A percentile compares a stretch with the other conserved stretches of the same genome.
Evolutionary conservation across 2,797 vertebrate genomes (phyloP).

Genomic region (Phalloptychus januarius): DNA sequence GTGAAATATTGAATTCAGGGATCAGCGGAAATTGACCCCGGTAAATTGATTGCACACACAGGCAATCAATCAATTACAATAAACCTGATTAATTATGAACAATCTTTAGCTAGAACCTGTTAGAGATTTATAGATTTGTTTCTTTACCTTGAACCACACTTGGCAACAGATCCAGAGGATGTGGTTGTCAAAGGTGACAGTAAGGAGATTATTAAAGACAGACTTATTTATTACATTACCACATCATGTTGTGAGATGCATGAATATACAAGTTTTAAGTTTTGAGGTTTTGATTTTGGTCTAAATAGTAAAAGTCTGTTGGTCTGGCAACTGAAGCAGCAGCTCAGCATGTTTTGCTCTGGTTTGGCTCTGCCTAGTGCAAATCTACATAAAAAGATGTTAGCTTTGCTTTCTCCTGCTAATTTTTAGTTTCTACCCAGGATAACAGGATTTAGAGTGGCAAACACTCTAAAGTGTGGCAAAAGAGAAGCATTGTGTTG

Average conservation of each 20-base stretch:
- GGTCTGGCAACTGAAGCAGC: too few species aligned
- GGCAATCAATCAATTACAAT: not conserved
- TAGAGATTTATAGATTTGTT: not conserved
- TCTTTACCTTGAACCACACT: not conserved
- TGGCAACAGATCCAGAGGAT: not conserved
- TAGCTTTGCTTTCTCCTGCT: too few species aligned
- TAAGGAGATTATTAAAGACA: not conserved
- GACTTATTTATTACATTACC: too few species aligned
- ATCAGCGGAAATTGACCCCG: constrained; percentile 47
- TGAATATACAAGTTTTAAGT: not conserved
- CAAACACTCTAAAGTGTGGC: too few species aligned
- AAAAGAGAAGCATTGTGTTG: not conserved
- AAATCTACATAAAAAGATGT: too few species aligned
- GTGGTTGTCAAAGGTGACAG: not conserved
- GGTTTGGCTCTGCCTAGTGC: too few species aligned
- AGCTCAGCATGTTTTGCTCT: not conserved
- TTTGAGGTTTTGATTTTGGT: not conserved
- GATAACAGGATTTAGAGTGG: not conserved
- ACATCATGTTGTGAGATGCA: too few species aligned
- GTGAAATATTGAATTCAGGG: constrained; percentile 45
- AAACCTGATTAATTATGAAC: not conserved
- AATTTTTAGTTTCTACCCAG: too few species aligned
- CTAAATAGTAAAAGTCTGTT: not conserved
- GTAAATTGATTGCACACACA: constrained; percentile 23
- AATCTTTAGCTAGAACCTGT: not conserved